These are phyloP conservation scores for Eupsilia transversa DNA, from an alignment of 2,888 invertebrate genomes.

Conservation along the genomic window DNA sequence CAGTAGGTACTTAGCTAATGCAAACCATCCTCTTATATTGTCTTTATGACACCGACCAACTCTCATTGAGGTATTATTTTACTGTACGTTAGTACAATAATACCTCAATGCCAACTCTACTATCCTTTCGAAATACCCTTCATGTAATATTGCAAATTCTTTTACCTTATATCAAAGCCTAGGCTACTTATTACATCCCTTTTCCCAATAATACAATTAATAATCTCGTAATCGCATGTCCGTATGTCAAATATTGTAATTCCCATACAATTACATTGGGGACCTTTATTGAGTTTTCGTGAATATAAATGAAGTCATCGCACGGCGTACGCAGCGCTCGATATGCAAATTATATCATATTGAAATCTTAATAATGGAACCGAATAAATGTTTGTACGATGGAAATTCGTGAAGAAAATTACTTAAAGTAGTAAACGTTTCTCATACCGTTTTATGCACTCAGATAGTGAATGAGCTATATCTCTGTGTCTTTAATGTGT, in stretches of 20 bases:
- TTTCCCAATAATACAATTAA: slow-evolving; percentile 37
- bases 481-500: background rate
- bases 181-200: background rate
- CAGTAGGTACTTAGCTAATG: too few relatives aligned
- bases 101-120: too few relatives aligned
- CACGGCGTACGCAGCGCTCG: slow-evolving; percentile 24
- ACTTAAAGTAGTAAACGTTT: background rate
- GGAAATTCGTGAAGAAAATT: slow-evolving; percentile 14
- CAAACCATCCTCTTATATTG: background rate
- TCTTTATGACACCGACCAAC: background rate
- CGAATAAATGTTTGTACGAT: slow-evolving; percentile 43
- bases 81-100: too few relatives aligned
- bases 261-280: slow-evolving; percentile 46
- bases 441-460: background rate
- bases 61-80: too few relatives aligned
- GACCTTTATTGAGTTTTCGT: slow-evolving; percentile 60
- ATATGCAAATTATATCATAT: slow-evolving; percentile 63
- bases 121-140: background rate
- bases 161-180: background rate
- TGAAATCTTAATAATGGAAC: slow-evolving; percentile 58
- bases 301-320: slow-evolving; percentile 65
- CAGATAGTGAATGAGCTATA: background rate
- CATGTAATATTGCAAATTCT: background rate
- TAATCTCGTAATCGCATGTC: slow-evolving; percentile 34
- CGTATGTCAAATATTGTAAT: slow-evolving; percentile 11